Conservation (phyloP, 2,797 vertebrate species). For the Chromis chromis region DNA sequence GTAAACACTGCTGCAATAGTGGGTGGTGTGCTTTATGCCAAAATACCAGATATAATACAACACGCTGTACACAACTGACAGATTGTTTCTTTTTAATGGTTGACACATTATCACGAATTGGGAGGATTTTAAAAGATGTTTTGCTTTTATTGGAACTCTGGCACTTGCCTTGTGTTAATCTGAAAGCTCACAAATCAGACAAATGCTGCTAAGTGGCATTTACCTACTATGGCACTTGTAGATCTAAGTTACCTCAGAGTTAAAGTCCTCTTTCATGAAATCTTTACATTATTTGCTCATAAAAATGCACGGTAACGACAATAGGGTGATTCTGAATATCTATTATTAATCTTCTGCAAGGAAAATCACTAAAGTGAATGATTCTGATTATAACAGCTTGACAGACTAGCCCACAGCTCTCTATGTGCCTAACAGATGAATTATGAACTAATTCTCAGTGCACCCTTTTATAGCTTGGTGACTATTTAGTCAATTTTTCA, state of each 20-base stretch:
- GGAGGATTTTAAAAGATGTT: not conserved
- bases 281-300: not conserved
- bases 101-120: not conserved
- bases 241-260: not conserved
- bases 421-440: constrained; percentile 21
- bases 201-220: not conserved
- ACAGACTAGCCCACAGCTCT: not conserved
- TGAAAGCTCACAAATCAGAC: constrained; percentile 6
- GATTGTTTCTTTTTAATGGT: not conserved
- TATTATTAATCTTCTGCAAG: not conserved
- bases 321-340: not conserved
- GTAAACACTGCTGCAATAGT: not conserved
- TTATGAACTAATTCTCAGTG: constrained; percentile 27
- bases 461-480: constrained; percentile 22
- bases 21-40: not conserved
- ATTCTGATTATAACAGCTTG: not conserved
- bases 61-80: not conserved
- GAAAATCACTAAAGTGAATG: not conserved
- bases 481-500: constrained; percentile 31
- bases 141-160: not conserved
- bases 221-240: not conserved
- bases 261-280: not conserved
- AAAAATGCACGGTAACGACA: not conserved
- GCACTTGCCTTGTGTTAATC: not conserved
- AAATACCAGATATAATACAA: not conserved